phyloP scores from a whole-genome alignment of 2,888 invertebrate genomes.

The Ichneumon xanthorius region DNA sequence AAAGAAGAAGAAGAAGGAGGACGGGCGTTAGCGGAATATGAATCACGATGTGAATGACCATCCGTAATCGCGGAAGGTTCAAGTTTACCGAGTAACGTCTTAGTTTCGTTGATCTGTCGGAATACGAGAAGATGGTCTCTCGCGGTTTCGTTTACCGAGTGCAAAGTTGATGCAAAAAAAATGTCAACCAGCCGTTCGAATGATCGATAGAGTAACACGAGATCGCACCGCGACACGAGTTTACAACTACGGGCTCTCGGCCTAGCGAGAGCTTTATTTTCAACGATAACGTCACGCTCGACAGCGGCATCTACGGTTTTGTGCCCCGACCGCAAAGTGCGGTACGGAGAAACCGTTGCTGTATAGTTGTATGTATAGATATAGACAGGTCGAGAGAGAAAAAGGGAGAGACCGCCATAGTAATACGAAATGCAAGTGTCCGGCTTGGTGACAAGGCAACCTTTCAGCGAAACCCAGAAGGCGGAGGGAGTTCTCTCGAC shows the following conservation, averaged over 20 bases:
- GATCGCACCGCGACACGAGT: conserved; percentile 1
- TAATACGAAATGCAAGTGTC: conserved; percentile 41
- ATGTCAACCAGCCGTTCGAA: conserved; percentile 2
- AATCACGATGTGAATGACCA: conserved; percentile 80
- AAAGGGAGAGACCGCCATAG: neutral
- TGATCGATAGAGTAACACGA: conserved; percentile 38
- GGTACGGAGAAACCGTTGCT: conserved; percentile 38
- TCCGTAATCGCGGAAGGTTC: conserved; percentile 76
- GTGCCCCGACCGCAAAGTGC: conserved; percentile 51
- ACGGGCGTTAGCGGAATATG: conserved; percentile 62
- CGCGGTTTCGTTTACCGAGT: conserved; percentile 6
- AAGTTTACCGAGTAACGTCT: conserved; percentile 71
- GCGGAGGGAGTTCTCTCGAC: conserved; percentile 17
- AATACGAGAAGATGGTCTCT: conserved; percentile 5
- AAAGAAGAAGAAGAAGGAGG: neutral
- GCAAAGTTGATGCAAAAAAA: conserved; percentile 1
- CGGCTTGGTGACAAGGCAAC: conserved; percentile 24
- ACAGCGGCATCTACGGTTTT: conserved; percentile 28
- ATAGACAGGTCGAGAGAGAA: neutral
- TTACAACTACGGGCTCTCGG: neutral
- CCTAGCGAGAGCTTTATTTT: conserved; percentile 24
- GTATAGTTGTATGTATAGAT: neutral
- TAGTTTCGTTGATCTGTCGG: neutral
- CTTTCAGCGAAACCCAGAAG: conserved; percentile 38
- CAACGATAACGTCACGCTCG: conserved; percentile 49